These are phyloP conservation scores for Metalampra italica DNA, from an alignment of 2,888 invertebrate species.

Conservation along the genomic window DNA sequence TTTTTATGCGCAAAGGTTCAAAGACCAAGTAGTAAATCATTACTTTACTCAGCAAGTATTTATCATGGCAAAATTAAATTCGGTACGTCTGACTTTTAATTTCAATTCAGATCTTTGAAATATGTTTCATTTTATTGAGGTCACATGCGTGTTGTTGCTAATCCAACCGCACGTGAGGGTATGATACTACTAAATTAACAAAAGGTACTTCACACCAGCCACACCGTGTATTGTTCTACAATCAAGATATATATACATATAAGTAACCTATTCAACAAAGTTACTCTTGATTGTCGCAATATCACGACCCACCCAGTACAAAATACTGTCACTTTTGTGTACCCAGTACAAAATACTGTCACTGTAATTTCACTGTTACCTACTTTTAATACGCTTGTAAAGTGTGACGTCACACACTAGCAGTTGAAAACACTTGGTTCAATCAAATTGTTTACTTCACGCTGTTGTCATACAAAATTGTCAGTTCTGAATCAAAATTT, in stretches of 20 bases:
- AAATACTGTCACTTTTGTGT: constrained; percentile 1
- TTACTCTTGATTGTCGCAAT: not conserved
- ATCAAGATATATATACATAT: not conserved
- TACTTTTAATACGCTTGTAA: too few species aligned
- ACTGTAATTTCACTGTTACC: not conserved
- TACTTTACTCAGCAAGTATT: too few species aligned
- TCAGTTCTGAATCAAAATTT: too few species aligned
- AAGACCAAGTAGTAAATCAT: too few species aligned
- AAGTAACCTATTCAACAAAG: not conserved
- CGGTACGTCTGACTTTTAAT: too few species aligned
- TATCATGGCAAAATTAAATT: too few species aligned
- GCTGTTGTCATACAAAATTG: too few species aligned
- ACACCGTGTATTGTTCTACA: not conserved
- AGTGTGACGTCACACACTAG: too few species aligned
- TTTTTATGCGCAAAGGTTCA: too few species aligned
- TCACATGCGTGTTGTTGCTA: constrained; percentile 30
- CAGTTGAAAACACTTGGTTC: too few species aligned
- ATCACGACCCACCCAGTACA: not conserved
- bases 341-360: not conserved
- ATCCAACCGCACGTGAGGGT: constrained; percentile 45
- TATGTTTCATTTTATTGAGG: constrained; percentile 4
- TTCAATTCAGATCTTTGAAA: too few species aligned
- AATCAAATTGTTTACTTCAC: too few species aligned
- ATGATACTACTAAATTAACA: constrained; percentile 28
- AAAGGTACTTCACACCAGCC: constrained; percentile 8